Percentiles rank a stretch among this genome's conserved stretches.
phyloP scores from a whole-genome alignment of 2,888 invertebrate genomes.

The Rotaria sp. region DNA sequence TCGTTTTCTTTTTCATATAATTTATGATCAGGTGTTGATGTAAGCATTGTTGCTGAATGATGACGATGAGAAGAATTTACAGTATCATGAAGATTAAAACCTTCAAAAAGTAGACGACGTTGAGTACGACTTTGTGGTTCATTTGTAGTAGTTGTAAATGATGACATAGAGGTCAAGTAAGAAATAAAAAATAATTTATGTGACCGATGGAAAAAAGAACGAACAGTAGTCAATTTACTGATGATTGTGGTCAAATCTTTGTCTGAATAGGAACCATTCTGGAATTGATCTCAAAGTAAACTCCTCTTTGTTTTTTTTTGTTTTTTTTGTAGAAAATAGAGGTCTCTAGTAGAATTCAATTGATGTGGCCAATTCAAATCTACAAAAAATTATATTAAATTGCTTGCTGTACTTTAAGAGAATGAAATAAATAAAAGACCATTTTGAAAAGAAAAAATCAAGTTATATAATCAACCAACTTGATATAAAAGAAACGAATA shows the following conservation, averaged over 20 bases:
- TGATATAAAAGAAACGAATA: too few relatives aligned
- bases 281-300: background rate
- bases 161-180: background rate
- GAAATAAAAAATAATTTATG: background rate
- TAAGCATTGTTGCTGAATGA: background rate
- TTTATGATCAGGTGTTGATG: constrained; percentile 24
- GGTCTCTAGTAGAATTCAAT: background rate
- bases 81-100: background rate
- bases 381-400: too few relatives aligned
- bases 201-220: background rate
- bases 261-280: background rate
- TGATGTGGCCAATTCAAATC: background rate
- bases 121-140: background rate
- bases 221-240: background rate
- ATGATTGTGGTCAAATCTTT: background rate
- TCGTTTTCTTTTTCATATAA: constrained; percentile 11
- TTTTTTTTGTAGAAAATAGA: background rate
- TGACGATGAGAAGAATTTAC: background rate
- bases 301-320: background rate
- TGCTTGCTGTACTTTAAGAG: too few relatives aligned
- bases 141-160: background rate
- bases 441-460: too few relatives aligned
- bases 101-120: constrained; percentile 11
- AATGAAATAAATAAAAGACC: too few relatives aligned
- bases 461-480: too few relatives aligned